phyloP scores from a whole-genome alignment of 2,113 vertebrate genomes.

The Morone chrysops region DNA sequence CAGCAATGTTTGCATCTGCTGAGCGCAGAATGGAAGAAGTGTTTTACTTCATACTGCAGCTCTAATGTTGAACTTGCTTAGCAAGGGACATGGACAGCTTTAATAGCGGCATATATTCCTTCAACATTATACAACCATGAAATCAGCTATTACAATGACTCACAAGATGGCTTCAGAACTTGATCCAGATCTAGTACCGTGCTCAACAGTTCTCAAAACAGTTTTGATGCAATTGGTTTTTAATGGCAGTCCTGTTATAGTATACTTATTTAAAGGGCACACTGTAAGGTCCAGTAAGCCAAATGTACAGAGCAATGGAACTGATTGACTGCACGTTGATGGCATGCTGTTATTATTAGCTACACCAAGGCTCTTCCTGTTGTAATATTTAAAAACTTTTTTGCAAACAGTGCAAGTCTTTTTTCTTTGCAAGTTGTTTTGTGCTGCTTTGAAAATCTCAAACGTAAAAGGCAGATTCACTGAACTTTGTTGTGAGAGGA shows the following conservation, averaged over 20 bases:
- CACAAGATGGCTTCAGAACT: not conserved
- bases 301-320: not conserved
- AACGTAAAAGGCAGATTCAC: not conserved
- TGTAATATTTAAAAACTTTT: not conserved
- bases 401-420: not conserved
- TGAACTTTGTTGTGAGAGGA: conserved; percentile 18
- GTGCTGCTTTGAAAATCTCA: conserved; percentile 29
- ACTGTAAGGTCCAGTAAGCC: no score
- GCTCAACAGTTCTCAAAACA: not conserved
- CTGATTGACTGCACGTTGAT: no score
- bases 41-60: not conserved
- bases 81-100: not conserved
- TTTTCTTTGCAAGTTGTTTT: not conserved
- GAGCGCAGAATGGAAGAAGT: not conserved
- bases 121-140: not conserved
- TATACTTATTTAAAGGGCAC: not conserved
- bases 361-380: not conserved
- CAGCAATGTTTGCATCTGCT: not conserved
- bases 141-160: not conserved
- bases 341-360: not conserved
- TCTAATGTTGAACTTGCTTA: not conserved
- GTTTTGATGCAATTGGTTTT: not conserved
- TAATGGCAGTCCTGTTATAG: no score
- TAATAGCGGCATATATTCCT: no score
- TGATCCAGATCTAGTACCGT: not conserved